Percentiles rank a stretch among this genome's conserved stretches.
Conservation (phyloP, 2,888 invertebrate genomes). For the Aplocera efformata region DNA sequence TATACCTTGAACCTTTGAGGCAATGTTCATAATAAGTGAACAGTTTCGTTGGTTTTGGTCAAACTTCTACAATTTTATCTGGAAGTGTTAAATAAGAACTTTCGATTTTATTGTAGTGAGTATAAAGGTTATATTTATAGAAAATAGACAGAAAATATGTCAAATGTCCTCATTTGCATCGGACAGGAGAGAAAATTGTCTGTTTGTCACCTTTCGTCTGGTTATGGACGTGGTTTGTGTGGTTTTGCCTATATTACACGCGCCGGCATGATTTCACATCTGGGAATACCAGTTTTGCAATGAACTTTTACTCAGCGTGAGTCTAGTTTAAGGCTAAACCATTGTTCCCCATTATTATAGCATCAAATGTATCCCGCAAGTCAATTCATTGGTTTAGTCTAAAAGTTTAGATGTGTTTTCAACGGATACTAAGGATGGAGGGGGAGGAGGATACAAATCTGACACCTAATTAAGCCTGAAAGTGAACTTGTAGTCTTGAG, state of each 20-base stretch:
- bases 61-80: constrained; percentile 12
- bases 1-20: constrained; percentile 6
- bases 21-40: constrained; percentile 13
- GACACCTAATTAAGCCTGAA: no score
- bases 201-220: constrained; percentile 55
- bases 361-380: no score
- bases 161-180: constrained; percentile 63
- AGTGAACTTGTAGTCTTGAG: no score
- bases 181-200: constrained; percentile 61
- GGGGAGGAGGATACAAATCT: no score
- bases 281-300: constrained; percentile 4
- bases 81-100: constrained; percentile 3
- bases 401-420: no score
- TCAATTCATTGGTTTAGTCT: no score
- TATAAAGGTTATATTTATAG: constrained; percentile 19
- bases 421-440: no score
- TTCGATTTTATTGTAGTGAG: constrained; percentile 12
- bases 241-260: constrained; percentile 13
- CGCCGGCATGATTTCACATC: constrained; percentile 16
- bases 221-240: constrained; percentile 34
- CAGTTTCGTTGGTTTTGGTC: constrained; percentile 2
- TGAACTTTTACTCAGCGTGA: no score
- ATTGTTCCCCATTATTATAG: no score
- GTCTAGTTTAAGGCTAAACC: no score
- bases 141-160: constrained; percentile 26